phyloP scores from a whole-genome alignment of 1,140 invertebrate genomes.

The Hermetia illucens region DNA sequence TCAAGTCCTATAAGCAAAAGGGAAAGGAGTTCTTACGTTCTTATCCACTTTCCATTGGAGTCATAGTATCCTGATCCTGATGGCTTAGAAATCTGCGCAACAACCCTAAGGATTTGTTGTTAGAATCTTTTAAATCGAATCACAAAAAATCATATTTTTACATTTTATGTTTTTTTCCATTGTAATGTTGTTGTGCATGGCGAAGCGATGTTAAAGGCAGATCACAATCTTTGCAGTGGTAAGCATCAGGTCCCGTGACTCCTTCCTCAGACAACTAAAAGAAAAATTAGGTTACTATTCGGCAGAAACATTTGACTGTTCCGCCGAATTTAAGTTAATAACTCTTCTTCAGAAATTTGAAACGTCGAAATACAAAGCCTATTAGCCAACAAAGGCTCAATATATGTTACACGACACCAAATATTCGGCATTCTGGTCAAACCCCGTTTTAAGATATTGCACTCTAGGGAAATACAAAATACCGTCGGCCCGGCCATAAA shows the following conservation, averaged over 20 bases:
- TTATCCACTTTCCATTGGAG: conserved; percentile 28
- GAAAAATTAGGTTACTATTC: no score
- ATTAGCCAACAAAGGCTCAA: no score
- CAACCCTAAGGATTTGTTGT: conserved; percentile 8
- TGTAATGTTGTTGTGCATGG: conserved; percentile 34
- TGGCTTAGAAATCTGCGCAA: conserved; percentile 14
- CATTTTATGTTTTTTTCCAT: conserved; percentile 31
- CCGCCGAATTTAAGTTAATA: no score
- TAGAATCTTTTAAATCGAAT: not conserved
- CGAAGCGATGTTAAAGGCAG: conserved; percentile 28
- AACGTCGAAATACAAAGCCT: no score
- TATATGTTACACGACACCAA: no score
- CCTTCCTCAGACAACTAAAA: no score
- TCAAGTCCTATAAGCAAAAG: not conserved
- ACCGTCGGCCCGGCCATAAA: no score
- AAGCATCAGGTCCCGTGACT: conserved; percentile 21
- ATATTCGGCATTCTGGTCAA: no score
- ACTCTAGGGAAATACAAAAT: no score
- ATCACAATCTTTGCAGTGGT: conserved; percentile 32
- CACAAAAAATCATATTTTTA: conserved; percentile 6
- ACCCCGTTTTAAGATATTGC: no score
- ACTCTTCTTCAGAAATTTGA: no score
- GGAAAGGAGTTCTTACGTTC: conserved; percentile 8
- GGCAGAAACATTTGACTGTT: no score
- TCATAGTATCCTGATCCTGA: conserved; percentile 29